These are phyloP conservation scores for Hippasteria phrygiana DNA, from an alignment of 53 echinoderm and acorn worm species.

Conservation along the genomic window DNA sequence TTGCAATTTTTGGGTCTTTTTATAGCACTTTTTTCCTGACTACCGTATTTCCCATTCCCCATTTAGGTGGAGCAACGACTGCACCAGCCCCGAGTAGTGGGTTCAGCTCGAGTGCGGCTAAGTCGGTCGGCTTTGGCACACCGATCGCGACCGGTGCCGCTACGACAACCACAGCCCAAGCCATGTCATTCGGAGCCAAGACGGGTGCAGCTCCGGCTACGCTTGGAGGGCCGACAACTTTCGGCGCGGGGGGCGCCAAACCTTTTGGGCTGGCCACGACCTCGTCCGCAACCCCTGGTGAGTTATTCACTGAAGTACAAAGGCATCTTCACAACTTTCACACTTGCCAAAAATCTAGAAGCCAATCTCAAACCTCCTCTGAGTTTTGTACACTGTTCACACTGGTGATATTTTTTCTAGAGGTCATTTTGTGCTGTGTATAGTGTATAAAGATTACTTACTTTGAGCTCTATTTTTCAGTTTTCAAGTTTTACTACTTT, in stretches of 20 bases:
- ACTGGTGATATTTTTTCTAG: no score
- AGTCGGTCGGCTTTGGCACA: conserved; percentile 2
- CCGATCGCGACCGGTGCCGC: not conserved
- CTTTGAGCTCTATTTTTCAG: no score
- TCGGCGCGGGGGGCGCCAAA: not conserved
- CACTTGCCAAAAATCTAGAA: no score
- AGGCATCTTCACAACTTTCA: no score
- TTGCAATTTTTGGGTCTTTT: no score
- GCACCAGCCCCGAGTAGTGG: not conserved
- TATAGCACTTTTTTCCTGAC: no score
- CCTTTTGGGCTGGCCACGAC: not conserved
- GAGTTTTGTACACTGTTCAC: no score
- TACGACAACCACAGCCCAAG: not conserved
- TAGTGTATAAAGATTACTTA: no score
- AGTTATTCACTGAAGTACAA: no score
- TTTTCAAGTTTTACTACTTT: no score
- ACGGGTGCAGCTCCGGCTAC: not conserved
- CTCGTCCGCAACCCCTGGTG: not conserved
- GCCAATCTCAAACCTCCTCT: no score
- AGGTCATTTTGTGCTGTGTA: no score
- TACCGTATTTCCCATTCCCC: not conserved
- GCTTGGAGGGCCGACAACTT: not conserved
- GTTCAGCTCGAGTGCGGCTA: not conserved
- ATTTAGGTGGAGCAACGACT: not conserved
- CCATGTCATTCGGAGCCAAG: conserved; percentile 16